Conservation (phyloP, 2,113 vertebrate genomes). For the Jaculus jaculus region DNA sequence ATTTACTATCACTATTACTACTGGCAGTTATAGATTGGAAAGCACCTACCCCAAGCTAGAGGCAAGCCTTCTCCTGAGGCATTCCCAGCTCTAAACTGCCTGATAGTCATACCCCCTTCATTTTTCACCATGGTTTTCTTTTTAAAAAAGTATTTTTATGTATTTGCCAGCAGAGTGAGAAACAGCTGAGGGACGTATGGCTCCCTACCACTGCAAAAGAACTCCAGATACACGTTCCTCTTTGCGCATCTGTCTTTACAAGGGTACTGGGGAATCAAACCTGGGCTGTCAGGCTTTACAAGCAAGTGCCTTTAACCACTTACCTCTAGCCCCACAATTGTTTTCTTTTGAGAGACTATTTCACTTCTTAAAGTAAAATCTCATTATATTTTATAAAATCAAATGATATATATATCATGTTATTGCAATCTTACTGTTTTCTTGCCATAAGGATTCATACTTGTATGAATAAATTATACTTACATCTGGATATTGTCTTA, state of each 20-base stretch:
- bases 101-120: neutral
- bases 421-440: too few species aligned
- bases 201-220: too few species aligned
- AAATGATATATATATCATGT: too few species aligned
- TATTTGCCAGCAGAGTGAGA: too few species aligned
- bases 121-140: neutral
- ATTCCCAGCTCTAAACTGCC: neutral
- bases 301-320: too few species aligned
- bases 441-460: neutral
- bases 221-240: too few species aligned
- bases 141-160: too few species aligned
- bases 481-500: neutral
- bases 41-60: neutral
- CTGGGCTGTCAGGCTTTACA: too few species aligned
- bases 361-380: slow-evolving; percentile 3
- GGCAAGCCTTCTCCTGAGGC: neutral
- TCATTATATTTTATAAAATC: neutral
- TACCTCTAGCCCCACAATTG: too few species aligned
- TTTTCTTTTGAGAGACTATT: neutral
- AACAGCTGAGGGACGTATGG: too few species aligned
- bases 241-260: too few species aligned
- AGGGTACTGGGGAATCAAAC: too few species aligned
- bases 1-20: neutral
- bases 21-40: neutral
- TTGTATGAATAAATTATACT: neutral